Evolutionary conservation across 2,888 invertebrate species (phyloP).

Genomic region (Aporophyla nigra): DNA sequence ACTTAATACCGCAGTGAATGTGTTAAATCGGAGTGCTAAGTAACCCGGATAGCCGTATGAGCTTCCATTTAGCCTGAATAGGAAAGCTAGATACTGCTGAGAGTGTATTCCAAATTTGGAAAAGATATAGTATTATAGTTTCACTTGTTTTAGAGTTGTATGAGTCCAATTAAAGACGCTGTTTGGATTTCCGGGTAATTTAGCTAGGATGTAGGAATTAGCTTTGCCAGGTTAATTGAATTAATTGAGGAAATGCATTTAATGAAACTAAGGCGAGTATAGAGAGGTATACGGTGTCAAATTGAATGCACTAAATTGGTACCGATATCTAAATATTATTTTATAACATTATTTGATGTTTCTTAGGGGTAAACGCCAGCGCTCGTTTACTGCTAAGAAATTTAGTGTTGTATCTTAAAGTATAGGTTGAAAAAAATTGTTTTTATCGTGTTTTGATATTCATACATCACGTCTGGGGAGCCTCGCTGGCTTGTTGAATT

Average conservation of each 20-base stretch:
- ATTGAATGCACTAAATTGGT: too few relatives aligned
- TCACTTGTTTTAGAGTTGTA: conserved; percentile 16
- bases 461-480: too few relatives aligned
- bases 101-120: conserved; percentile 14
- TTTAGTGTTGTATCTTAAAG: too few relatives aligned
- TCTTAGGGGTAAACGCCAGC: too few relatives aligned
- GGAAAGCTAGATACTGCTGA: conserved; percentile 7
- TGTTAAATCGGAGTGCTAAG: conserved; percentile 38
- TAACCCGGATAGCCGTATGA: conserved; percentile 31
- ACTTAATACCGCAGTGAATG: conserved; percentile 28
- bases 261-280: background rate
- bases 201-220: background rate
- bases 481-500: too few relatives aligned
- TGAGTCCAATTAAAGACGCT: conserved; percentile 16
- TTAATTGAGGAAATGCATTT: background rate
- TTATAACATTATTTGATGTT: too few relatives aligned
- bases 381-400: too few relatives aligned
- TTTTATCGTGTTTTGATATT: too few relatives aligned
- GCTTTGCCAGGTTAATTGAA: background rate
- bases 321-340: too few relatives aligned
- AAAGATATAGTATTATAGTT: background rate
- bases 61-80: conserved; percentile 26
- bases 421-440: too few relatives aligned
- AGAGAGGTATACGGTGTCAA: background rate
- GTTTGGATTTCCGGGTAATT: conserved; percentile 7